phyloP scores from a whole-genome alignment of 2,888 invertebrate genomes.

The Lottia scabra region DNA sequence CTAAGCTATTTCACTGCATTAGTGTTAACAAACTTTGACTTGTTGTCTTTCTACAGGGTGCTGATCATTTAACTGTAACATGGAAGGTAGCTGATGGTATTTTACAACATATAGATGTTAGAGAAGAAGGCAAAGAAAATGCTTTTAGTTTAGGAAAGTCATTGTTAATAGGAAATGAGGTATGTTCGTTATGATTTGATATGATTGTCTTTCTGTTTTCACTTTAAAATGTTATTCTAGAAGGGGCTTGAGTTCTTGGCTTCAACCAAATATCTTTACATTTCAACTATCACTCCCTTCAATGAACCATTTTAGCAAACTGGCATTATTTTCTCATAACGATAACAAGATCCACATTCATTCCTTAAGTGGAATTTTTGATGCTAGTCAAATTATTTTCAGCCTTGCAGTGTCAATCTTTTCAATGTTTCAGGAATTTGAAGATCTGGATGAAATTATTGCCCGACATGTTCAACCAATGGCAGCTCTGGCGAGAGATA shows the following conservation, averaged over 20 bases:
- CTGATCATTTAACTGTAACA: conserved; percentile 95
- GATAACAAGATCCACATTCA: no score
- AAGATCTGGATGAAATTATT: conserved; percentile 99
- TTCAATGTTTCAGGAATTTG: conserved; percentile 80
- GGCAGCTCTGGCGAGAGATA: conserved; percentile 92
- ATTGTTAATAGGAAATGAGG: conserved; percentile 82
- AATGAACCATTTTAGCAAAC: no score
- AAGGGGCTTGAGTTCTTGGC: no score
- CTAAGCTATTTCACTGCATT: no score
- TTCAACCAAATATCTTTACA: no score
- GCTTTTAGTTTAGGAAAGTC: conserved; percentile 91
- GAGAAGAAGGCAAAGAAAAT: conserved; percentile 96
- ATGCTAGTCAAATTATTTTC: background rate
- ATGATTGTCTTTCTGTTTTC: no score
- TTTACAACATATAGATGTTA: conserved; percentile 95
- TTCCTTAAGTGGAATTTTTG: no score
- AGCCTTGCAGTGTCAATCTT: background rate
- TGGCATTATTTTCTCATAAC: no score
- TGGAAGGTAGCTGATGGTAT: conserved; percentile 98
- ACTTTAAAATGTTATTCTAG: no score
- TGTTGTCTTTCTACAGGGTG: conserved; percentile 73
- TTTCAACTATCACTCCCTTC: no score
- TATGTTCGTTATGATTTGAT: conserved; percentile 28
- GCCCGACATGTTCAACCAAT: conserved; percentile 96
- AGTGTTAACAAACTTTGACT: no score